Percentiles rank a stretch among this genome's conserved stretches.
Conservation (phyloP, 2,113 vertebrate genomes). For the Addax nasomaculatus region DNA sequence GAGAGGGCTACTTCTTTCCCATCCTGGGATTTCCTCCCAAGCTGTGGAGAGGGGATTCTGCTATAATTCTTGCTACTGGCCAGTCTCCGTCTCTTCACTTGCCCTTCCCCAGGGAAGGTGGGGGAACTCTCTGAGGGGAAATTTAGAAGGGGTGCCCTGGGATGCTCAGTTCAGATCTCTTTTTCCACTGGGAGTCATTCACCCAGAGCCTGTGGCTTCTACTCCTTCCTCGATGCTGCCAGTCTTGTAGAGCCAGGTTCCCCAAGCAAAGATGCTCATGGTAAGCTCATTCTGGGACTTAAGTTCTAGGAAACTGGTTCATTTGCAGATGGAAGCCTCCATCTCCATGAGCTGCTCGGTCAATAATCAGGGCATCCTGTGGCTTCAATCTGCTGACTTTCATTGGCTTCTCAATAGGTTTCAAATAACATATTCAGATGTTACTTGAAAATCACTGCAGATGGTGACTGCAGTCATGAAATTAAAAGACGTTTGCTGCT, state of each 20-base stretch:
- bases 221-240: rapidly evolving
- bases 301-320: not conserved
- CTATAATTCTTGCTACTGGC: rapidly evolving
- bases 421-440: not conserved
- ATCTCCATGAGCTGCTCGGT: not conserved
- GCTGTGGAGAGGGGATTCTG: too few species aligned
- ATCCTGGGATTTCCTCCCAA: not conserved
- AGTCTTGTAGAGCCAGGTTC: not conserved
- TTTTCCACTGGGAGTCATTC: not conserved
- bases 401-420: not conserved
- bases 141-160: rapidly evolving
- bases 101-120: not conserved
- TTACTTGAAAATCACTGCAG: not conserved
- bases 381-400: not conserved
- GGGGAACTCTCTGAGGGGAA: too few species aligned
- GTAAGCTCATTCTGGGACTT: rapidly evolving
- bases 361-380: not conserved
- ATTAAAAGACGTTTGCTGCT: not conserved
- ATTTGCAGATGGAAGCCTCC: too few species aligned
- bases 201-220: not conserved
- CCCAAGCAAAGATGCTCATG: not conserved
- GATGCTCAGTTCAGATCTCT: not conserved
- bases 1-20: rapidly evolving
- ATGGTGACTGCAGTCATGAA: not conserved
- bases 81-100: not conserved